phyloP scores from a whole-genome alignment of 2,797 vertebrate species.

The Coregonus suidteri region DNA sequence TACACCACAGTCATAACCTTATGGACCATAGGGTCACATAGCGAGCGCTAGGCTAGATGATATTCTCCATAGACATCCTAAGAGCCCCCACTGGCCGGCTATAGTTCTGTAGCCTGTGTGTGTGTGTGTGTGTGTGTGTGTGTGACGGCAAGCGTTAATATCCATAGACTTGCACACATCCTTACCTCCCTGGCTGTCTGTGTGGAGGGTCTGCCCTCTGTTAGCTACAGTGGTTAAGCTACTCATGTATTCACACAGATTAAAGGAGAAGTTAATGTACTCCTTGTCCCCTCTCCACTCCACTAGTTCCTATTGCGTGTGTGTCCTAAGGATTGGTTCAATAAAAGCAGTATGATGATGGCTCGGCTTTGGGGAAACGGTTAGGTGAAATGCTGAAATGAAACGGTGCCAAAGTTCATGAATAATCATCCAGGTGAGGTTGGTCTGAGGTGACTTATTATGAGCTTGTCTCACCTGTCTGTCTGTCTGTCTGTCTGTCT shows the following conservation, averaged over 20 bases:
- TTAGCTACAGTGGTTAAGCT: constrained; percentile 8
- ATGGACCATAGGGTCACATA: no score
- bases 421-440: no score
- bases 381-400: background rate
- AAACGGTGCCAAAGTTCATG: background rate
- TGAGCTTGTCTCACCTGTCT: constrained; percentile 6
- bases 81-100: background rate
- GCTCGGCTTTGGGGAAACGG: background rate
- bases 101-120: background rate
- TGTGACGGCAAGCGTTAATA: background rate
- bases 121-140: constrained; percentile 15
- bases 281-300: background rate
- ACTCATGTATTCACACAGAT: background rate
- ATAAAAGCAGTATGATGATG: background rate
- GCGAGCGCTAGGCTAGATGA: no score
- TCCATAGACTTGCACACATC: constrained; percentile 21
- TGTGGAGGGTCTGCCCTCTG: constrained; percentile 10
- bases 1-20: constrained; percentile 6
- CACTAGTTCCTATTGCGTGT: background rate
- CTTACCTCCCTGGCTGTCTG: constrained; percentile 16
- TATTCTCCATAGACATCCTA: background rate
- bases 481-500: no score
- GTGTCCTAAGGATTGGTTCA: background rate
- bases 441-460: background rate
- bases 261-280: background rate